Base-by-base conservation (phyloP, 1,140 invertebrate species). In the Popillia japonica region DNA sequence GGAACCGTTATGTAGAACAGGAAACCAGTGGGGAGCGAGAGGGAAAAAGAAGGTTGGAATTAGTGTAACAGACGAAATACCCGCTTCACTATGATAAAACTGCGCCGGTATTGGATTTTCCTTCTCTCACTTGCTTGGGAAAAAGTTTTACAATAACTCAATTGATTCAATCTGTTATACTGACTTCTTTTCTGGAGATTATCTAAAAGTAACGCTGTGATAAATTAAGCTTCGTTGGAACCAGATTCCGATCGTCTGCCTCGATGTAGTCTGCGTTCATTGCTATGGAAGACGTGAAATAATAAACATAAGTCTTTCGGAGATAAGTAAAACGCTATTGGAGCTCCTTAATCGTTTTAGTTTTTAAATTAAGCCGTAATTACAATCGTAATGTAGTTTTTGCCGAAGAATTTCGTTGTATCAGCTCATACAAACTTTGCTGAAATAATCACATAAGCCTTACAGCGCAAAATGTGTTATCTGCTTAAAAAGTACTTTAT, bases 81-180 rank as follows among this genome's bases (percentile, higher is more conserved):
- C 11, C 48, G 48, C 17, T 55, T 17, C 14, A 14, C 11, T 55
- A 55, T 55, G 48, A 55, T 55, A 55, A 55, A 55, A 55, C 48
- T 55, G 48, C 48, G 48, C 17, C 17, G 48, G 17, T 55, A 55
- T 55, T 55, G 48, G 48, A 55, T 55, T 55, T 55, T 55, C 48
- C 48, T 55, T n/a, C 48, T 55, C 48, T 17, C 48, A 34, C 27
- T n/a, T 34, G 27, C 27, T 2, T 34, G 27, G 27, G 48, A 17
- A 14, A 17, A 55, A 55, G 48, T 55, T 55, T 55, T 55, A 55
- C 48, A 55, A 55, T 55, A 55, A 55, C 48, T 55, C 48, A 55
- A 55, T 55, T 55, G 48, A 55, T 55, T 55, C 48, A 55, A 55
- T 55, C 48, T 55, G 48, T 55, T 55, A 55, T 14, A 55, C 48